Base-by-base conservation (phyloP, 2,113 vertebrate genomes). In the Cryptotis parvus region DNA sequence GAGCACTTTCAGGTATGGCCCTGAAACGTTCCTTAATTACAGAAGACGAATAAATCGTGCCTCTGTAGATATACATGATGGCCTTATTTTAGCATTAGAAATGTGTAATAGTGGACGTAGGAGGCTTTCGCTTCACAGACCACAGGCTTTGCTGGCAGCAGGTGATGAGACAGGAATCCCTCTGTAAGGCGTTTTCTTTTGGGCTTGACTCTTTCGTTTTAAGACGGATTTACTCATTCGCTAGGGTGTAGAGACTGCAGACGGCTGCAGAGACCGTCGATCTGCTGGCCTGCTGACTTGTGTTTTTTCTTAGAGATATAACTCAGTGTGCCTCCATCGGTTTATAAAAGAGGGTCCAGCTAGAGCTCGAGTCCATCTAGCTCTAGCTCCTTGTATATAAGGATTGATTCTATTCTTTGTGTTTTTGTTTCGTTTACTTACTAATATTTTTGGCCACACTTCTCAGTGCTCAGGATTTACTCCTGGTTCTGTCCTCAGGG, bases 1-100 rank as follows among this genome's bases (percentile, higher is more conserved):
- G 20, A 58, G 55, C 15, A 58, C 55, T 58, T 58, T 58, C 20
- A 6, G 18, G 55, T 58, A 22, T 20, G 55, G 55, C 55, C 20
- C 20, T 24, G 6, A 58, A 58, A 58, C 55, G 6, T 33, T 55
- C 6, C 11, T 84, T 88, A 91, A 66, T 88, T 73, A 81, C 45
- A 81, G 58, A 58, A 4, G 65, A 63, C 31, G n/a, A 72, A 8
- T 84, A 88, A 76, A 63, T 74, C 91, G 63, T 31, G 82, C 35
- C 43, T 70, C 27, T 83, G n/a, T 35, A 43, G 52, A 81, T 74
- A 70, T 45, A 55, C 10, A 31, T 78, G n/a, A 39, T 69, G 87
- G 52, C 35, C 20, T 95, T 89, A 82, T 91, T 91, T 89, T 43
- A 63, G 45, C 12, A n/a, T 82, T 85, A 81, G 45, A 92, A 91